Evolutionary conservation across 1,140 invertebrate species (phyloP).

Genomic region (Probaryconus sp.): DNA sequence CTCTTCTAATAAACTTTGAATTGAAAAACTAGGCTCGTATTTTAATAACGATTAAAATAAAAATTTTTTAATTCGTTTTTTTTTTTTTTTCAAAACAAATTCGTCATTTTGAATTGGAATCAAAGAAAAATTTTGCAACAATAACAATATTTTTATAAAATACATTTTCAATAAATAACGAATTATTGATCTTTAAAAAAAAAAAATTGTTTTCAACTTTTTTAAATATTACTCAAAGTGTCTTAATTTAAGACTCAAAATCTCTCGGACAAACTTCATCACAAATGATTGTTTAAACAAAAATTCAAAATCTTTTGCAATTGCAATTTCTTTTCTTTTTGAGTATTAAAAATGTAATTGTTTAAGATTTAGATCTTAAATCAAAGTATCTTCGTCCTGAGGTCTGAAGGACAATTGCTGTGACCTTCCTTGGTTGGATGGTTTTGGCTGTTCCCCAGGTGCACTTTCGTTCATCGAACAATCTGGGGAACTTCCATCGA

Average conservation of each 20-base stretch:
- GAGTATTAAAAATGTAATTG: constrained; percentile 8
- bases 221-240: too few species aligned
- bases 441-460: constrained; percentile 63
- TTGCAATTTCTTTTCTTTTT: constrained; percentile 30
- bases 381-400: constrained; percentile 86
- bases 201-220: too few species aligned
- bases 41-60: constrained; percentile 56
- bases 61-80: constrained; percentile 38
- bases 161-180: too few species aligned
- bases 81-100: constrained; percentile 40
- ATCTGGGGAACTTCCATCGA: constrained; percentile 82
- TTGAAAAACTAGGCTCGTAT: constrained; percentile 57
- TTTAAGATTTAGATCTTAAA: too few species aligned
- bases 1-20: constrained; percentile 52
- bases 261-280: too few species aligned
- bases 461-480: constrained; percentile 81
- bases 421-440: constrained; percentile 78
- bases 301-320: constrained; percentile 32
- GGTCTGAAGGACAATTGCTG: constrained; percentile 84
- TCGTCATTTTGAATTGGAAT: constrained; percentile 36
- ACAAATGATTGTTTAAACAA: too few species aligned
- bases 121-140: too few species aligned
- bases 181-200: too few species aligned
- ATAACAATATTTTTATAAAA: too few species aligned
- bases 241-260: too few species aligned